Conservation (phyloP, 2,113 vertebrate species). For the Gnathonemus echidnorhynchus region DNA sequence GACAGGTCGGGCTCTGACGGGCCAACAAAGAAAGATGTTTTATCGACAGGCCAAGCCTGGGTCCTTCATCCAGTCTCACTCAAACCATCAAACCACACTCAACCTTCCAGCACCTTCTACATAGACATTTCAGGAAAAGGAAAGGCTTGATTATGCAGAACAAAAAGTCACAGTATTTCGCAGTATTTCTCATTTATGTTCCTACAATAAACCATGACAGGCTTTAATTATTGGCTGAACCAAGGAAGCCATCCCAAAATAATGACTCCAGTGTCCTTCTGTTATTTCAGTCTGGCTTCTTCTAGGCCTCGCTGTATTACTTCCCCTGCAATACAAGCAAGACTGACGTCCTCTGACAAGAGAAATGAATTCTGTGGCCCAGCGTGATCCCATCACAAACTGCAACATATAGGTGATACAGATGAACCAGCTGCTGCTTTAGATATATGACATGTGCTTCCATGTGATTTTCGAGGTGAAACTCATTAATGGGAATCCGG, state of each 20-base stretch:
- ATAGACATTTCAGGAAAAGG: slow-evolving; percentile 15
- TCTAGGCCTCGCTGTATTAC: slow-evolving; percentile 23
- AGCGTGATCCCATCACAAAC: slow-evolving; percentile 28
- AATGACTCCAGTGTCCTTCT: slow-evolving; percentile 38
- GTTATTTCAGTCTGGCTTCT: slow-evolving; percentile 33
- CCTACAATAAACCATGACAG: slow-evolving; percentile 21
- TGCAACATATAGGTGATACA: slow-evolving; percentile 35
- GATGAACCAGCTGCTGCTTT: slow-evolving; percentile 47
- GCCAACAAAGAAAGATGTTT: slow-evolving; percentile 19
- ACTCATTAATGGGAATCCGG: not conserved
- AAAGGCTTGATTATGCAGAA: slow-evolving; percentile 23
- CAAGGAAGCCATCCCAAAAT: slow-evolving; percentile 21
- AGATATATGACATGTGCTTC: slow-evolving; percentile 26
- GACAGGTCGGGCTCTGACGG: not conserved
- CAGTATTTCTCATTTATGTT: slow-evolving; percentile 11
- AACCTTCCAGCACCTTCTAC: slow-evolving; percentile 22
- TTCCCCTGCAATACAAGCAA: slow-evolving; percentile 13
- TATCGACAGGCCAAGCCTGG: slow-evolving; percentile 32
- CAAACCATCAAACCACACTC: slow-evolving; percentile 23
- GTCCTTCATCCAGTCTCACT: slow-evolving; percentile 39
- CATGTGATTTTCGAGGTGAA: slow-evolving; percentile 34
- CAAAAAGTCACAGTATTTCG: slow-evolving; percentile 22
- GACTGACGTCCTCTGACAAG: not conserved
- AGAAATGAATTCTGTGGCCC: slow-evolving; percentile 31
- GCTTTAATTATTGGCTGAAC: not conserved